A percentile compares a stretch with the other conserved stretches of the same genome.
Conservation (phyloP, 2,113 vertebrate species). For the Acanthochromis polyacanthus region DNA sequence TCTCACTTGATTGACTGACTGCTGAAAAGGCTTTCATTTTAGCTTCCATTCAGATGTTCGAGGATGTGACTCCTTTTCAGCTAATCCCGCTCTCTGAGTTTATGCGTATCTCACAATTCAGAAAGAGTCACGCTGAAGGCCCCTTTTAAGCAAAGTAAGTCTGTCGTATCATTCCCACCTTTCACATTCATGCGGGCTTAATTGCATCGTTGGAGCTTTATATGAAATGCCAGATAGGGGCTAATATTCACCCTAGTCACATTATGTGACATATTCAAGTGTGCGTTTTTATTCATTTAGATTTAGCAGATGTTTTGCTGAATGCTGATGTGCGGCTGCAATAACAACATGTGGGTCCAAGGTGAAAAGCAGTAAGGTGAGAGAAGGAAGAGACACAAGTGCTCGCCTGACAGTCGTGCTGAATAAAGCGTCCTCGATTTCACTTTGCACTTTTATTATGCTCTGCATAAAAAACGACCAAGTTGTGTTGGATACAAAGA, state of each 20-base stretch:
- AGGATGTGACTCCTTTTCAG: slow-evolving; percentile 42
- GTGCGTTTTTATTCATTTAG: slow-evolving; percentile 24
- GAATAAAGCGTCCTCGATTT: slow-evolving; percentile 30
- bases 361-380: slow-evolving; percentile 43
- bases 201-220: slow-evolving; percentile 15
- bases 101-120: slow-evolving; percentile 24
- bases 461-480: neutral
- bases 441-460: neutral
- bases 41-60: slow-evolving; percentile 36
- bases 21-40: slow-evolving; percentile 43
- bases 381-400: slow-evolving; percentile 23
- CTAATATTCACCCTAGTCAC: slow-evolving; percentile 24
- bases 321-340: slow-evolving; percentile 26
- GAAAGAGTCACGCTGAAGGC: slow-evolving; percentile 9
- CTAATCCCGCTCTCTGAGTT: slow-evolving; percentile 20
- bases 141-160: slow-evolving; percentile 30
- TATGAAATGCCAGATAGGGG: slow-evolving; percentile 37
- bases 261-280: slow-evolving; percentile 32
- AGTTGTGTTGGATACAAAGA: neutral
- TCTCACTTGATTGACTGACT: slow-evolving; percentile 14
- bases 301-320: slow-evolving; percentile 23
- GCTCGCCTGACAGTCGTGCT: slow-evolving; percentile 4
- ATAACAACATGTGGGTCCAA: slow-evolving; percentile 22
- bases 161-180: slow-evolving; percentile 19
- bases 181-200: slow-evolving; percentile 21